phyloP scores from a whole-genome alignment of 2,113 vertebrate genomes.

The Struthidea cinerea region DNA sequence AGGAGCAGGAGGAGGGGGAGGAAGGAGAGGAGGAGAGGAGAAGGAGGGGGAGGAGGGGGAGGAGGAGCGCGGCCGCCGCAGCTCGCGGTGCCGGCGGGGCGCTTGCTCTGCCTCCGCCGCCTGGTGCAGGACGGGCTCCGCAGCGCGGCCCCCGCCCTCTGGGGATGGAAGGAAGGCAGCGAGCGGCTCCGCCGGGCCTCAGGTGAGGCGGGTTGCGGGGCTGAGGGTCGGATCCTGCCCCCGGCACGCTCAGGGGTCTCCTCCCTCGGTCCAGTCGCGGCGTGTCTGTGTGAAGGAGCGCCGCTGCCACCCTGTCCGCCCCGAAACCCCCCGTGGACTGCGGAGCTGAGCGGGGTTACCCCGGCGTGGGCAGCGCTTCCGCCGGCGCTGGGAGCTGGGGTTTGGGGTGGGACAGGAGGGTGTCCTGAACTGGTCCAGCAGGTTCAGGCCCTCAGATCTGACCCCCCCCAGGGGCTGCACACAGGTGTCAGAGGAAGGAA shows the following conservation, averaged over 20 bases:
- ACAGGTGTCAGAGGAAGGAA: neutral
- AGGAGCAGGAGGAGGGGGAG: neutral
- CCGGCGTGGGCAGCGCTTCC: fast-evolving
- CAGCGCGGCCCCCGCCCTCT: conserved; percentile 15
- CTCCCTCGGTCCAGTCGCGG: neutral
- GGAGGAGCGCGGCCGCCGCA: neutral
- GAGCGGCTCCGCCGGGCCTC: neutral
- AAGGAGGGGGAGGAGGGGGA: neutral
- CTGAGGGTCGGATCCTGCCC: neutral
- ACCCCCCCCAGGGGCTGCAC: neutral
- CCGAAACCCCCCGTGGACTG: fast-evolving
- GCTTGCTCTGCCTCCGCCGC: conserved; percentile 65
- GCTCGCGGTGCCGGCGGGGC: conserved; percentile 48
- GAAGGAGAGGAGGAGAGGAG: neutral
- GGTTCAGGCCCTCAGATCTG: neutral
- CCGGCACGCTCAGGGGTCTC: neutral
- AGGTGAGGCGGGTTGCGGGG: neutral
- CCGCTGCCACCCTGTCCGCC: neutral
- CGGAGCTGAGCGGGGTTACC: too few species aligned
- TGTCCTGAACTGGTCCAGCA: fast-evolving
- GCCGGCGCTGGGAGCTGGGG: fast-evolving
- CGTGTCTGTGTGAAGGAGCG: neutral
- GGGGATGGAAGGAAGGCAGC: neutral
- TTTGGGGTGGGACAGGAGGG: fast-evolving
- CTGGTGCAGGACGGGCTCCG: conserved; percentile 64